Evolutionary conservation across 2,888 invertebrate genomes (phyloP).

Genomic region (Eilema sororculum): DNA sequence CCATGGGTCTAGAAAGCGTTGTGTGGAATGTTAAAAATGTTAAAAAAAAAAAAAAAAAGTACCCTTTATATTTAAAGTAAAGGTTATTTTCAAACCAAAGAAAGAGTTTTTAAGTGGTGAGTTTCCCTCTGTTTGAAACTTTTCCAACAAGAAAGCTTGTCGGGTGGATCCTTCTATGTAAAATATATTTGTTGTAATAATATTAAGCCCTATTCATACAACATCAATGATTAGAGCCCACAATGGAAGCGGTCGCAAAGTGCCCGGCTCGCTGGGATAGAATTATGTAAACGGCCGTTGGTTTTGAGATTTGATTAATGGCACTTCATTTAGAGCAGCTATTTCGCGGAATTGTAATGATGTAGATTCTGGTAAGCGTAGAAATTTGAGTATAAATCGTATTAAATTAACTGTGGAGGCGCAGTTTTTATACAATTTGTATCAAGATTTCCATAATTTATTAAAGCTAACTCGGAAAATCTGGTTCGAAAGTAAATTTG

Average conservation of each 20-base stretch:
- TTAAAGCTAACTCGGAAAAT: neutral
- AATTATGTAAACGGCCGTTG: conserved; percentile 63
- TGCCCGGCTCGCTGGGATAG: conserved; percentile 51
- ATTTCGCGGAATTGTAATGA: conserved; percentile 57
- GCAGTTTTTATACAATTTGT: conserved; percentile 36
- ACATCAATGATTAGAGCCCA: conserved; percentile 29
- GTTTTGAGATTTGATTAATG: conserved; percentile 72
- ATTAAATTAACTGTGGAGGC: conserved; percentile 37
- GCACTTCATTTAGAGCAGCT: conserved; percentile 59
- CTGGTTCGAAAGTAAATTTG: neutral
- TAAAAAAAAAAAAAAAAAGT: too few species aligned
- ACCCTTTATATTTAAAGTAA: neutral
- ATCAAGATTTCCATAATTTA: conserved; percentile 25
- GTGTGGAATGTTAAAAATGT: too few species aligned
- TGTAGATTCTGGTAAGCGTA: conserved; percentile 45
- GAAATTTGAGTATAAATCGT: conserved; percentile 42
- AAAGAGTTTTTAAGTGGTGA: neutral
- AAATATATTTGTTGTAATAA: conserved; percentile 5
- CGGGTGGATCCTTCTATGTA: neutral
- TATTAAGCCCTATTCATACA: conserved; percentile 30
- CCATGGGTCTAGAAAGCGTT: too few species aligned
- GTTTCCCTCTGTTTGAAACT: neutral
- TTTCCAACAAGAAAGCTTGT: neutral
- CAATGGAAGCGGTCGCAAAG: conserved; percentile 44
- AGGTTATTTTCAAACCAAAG: neutral